Evolutionary conservation across 2,113 vertebrate genomes (phyloP).

Genomic region (Macrotus californicus): DNA sequence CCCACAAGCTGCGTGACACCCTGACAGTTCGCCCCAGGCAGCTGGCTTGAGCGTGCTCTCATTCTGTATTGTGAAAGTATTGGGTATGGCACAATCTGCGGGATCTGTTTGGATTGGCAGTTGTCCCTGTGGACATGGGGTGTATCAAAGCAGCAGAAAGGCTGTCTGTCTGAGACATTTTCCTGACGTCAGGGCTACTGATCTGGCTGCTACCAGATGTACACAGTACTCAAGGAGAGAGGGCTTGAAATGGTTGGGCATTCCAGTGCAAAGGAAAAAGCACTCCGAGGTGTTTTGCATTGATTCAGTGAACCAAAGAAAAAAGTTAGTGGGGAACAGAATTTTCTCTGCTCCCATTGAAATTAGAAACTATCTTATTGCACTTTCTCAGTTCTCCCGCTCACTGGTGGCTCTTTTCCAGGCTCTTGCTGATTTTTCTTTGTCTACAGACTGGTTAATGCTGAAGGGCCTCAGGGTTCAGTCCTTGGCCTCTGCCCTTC

Average conservation of each 20-base stretch:
- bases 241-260: neutral
- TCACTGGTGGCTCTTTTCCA: neutral
- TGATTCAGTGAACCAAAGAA: neutral
- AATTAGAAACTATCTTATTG: neutral
- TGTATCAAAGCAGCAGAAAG: neutral
- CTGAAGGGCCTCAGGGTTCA: neutral
- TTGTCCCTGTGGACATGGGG: neutral
- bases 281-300: neutral
- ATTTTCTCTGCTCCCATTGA: neutral
- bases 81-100: neutral
- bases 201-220: neutral
- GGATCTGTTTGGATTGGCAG: neutral
- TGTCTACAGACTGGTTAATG: neutral
- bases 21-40: neutral
- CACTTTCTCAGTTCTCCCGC: neutral
- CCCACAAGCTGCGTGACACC: neutral
- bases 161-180: neutral
- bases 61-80: neutral
- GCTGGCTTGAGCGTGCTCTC: neutral
- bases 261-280: neutral
- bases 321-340: neutral
- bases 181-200: neutral
- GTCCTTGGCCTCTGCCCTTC: neutral
- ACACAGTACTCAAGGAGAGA: neutral
- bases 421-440: neutral